Conservation (phyloP, 2,888 invertebrate species). For the Volucella inanis region DNA sequence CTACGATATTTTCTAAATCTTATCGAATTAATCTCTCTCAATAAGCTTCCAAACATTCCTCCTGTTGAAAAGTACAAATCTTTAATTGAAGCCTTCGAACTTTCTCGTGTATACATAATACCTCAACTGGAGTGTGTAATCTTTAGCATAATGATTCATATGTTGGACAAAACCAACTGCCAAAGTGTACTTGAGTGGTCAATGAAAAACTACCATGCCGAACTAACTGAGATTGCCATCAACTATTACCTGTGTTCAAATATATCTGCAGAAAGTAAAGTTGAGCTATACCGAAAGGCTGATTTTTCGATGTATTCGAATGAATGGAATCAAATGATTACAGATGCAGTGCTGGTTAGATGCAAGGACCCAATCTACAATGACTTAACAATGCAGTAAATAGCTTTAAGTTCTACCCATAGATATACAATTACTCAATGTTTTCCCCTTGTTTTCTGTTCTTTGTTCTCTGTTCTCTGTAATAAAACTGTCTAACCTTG, state of each 20-base stretch:
- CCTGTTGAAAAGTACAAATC: slow-evolving; percentile 79
- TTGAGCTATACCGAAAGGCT: slow-evolving; percentile 80
- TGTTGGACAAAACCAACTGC: slow-evolving; percentile 80
- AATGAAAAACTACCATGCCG: slow-evolving; percentile 81
- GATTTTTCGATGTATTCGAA: slow-evolving; percentile 80
- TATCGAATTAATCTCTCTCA: slow-evolving; percentile 78
- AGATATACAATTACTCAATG: background rate
- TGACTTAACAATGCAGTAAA: slow-evolving; percentile 53
- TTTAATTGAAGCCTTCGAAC: slow-evolving; percentile 82
- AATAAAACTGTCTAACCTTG: slow-evolving; percentile 5
- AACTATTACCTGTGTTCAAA: slow-evolving; percentile 81
- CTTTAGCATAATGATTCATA: slow-evolving; percentile 78
- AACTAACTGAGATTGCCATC: slow-evolving; percentile 82
- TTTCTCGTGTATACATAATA: slow-evolving; percentile 82
- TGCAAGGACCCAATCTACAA: slow-evolving; percentile 76
- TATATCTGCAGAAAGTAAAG: slow-evolving; percentile 79
- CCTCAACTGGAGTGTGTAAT: slow-evolving; percentile 80
- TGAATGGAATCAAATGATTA: slow-evolving; percentile 83
- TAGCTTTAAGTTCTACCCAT: slow-evolving; percentile 1
- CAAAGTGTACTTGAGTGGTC: slow-evolving; percentile 82
- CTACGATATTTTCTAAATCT: slow-evolving; percentile 82
- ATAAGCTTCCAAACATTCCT: slow-evolving; percentile 77
- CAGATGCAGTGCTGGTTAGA: slow-evolving; percentile 81
- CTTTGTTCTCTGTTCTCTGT: background rate
- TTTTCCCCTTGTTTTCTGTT: background rate